These are phyloP conservation scores for Sturnira hondurensis DNA, from an alignment of 2,113 vertebrate genomes.

Conservation along the genomic window DNA sequence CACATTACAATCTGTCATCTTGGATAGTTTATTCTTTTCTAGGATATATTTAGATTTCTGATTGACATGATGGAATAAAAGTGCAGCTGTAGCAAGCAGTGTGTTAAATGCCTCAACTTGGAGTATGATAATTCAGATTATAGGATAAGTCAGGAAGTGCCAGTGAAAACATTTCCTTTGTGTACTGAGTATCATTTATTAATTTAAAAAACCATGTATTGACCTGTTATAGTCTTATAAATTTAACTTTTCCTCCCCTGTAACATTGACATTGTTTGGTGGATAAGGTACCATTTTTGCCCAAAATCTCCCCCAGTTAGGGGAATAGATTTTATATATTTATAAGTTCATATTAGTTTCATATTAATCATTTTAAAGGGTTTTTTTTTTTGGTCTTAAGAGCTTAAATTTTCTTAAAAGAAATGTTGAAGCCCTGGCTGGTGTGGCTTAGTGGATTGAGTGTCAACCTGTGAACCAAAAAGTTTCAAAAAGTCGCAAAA, in stretches of 20 bases:
- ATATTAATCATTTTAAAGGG: constrained; percentile 17
- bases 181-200: not conserved
- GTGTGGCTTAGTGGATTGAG: too few relatives aligned
- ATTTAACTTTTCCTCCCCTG: not conserved
- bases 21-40: constrained; percentile 61
- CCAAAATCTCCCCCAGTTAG: not conserved
- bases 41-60: constrained; percentile 68
- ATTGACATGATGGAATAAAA: constrained; percentile 60
- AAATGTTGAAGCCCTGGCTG: not conserved
- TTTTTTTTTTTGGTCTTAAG: not conserved
- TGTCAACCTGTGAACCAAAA: too few relatives aligned
- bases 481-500: too few relatives aligned
- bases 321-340: not conserved
- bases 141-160: not conserved
- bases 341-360: not conserved
- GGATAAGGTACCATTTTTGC: not conserved
- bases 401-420: constrained; percentile 2
- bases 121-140: constrained; percentile 40
- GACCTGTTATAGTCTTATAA: not conserved
- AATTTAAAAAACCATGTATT: not conserved
- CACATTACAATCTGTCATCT: constrained; percentile 39
- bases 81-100: constrained; percentile 53
- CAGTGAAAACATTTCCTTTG: constrained; percentile 38
- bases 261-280: not conserved
- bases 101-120: constrained; percentile 57